phyloP scores from a whole-genome alignment of 2,797 vertebrate species.

The Coranthus polyacanthus region DNA sequence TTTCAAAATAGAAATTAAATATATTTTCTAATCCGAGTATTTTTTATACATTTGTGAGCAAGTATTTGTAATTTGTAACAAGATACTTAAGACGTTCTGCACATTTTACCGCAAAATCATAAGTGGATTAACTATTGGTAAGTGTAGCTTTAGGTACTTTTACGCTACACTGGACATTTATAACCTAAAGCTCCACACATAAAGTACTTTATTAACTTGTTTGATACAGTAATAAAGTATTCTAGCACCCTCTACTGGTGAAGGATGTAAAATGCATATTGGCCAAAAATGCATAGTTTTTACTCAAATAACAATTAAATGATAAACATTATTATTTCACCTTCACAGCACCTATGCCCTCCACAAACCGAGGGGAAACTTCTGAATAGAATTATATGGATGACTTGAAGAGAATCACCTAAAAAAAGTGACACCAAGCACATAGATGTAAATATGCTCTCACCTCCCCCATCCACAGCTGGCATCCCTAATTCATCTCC shows the following conservation, averaged over 20 bases:
- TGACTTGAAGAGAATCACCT: neutral
- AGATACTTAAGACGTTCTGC: no score
- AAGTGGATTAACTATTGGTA: no score
- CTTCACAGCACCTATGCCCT: no score
- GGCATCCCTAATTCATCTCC: slow-evolving; percentile 7
- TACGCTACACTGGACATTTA: neutral
- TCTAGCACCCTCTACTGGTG: slow-evolving; percentile 48
- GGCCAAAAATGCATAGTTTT: neutral
- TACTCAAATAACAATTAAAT: neutral
- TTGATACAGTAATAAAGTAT: no score
- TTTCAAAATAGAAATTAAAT: no score
- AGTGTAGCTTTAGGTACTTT: neutral
- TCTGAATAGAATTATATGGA: no score
- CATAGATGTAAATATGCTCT: slow-evolving; percentile 33
- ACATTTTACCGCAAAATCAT: no score
- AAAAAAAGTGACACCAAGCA: neutral
- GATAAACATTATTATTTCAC: neutral
- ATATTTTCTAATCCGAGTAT: no score
- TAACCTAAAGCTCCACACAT: neutral
- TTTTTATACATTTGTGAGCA: no score
- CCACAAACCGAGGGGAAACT: no score
- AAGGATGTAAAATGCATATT: slow-evolving; percentile 1
- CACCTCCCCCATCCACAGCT: slow-evolving; percentile 1
- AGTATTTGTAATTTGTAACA: no score
- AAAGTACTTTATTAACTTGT: no score